Evolutionary conservation across 2,888 invertebrate genomes (phyloP).

Genomic region (Latheticus oryzae): DNA sequence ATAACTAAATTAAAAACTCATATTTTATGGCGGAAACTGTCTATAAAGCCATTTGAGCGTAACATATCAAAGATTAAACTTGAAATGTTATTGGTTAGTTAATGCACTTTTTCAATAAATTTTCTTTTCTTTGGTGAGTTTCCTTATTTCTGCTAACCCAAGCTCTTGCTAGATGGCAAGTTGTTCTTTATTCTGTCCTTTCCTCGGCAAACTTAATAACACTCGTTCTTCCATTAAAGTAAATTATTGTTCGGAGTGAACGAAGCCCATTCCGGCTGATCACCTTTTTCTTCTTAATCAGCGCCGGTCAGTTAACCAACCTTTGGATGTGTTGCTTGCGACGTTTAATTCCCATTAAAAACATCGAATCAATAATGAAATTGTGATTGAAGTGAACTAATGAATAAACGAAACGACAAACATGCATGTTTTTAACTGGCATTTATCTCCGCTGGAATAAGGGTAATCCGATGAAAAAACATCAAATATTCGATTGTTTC

Average conservation of each 20-base stretch:
- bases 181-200: conserved; percentile 17
- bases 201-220: conserved; percentile 21
- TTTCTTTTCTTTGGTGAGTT: neutral
- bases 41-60: no score
- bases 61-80: no score
- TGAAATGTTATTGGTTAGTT: no score
- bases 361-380: conserved; percentile 4
- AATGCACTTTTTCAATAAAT: no score
- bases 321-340: conserved; percentile 1
- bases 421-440: conserved; percentile 1
- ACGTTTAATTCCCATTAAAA: conserved; percentile 8
- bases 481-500: conserved; percentile 20
- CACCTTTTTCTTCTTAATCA: conserved; percentile 19
- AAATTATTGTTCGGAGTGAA: conserved; percentile 18
- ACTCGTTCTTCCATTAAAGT: conserved; percentile 20
- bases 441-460: neutral
- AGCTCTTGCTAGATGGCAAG: conserved; percentile 5
- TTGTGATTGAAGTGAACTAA: conserved; percentile 1
- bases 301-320: conserved; percentile 19
- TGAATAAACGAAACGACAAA: conserved; percentile 7
- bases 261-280: conserved; percentile 10
- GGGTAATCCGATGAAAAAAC: conserved; percentile 18
- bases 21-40: no score
- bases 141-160: neutral
- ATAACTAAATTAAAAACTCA: no score